Evolutionary conservation across 2,888 invertebrate genomes (phyloP).

Genomic region (Tortrix viridana): DNA sequence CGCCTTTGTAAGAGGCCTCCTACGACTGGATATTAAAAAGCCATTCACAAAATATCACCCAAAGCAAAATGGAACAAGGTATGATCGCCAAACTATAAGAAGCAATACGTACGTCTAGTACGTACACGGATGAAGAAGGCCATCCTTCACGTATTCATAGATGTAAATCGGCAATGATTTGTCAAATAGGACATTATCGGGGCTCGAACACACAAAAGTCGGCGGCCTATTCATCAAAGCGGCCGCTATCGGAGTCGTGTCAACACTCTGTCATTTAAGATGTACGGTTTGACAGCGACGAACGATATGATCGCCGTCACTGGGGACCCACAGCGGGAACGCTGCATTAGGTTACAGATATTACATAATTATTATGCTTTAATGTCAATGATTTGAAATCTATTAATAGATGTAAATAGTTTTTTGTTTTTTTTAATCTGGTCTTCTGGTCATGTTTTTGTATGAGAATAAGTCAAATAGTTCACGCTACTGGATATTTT

Average conservation of each 20-base stretch:
- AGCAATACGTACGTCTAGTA: too few relatives aligned
- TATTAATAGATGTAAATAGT: too few relatives aligned
- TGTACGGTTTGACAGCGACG: slow-evolving; percentile 62
- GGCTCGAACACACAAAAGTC: slow-evolving; percentile 58
- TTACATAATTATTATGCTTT: slow-evolving; percentile 1
- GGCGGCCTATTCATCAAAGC: slow-evolving; percentile 60
- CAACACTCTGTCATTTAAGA: slow-evolving; percentile 68
- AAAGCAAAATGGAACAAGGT: too few relatives aligned
- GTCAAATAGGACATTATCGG: slow-evolving; percentile 59
- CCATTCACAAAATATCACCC: too few relatives aligned
- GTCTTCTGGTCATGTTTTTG: too few relatives aligned
- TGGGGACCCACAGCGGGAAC: slow-evolving; percentile 45
- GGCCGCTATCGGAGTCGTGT: slow-evolving; percentile 64
- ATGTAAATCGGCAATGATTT: slow-evolving; percentile 45
- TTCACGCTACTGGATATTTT: too few relatives aligned
- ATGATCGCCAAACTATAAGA: too few relatives aligned
- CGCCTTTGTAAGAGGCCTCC: too few relatives aligned
- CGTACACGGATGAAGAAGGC: neutral
- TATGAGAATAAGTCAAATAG: too few relatives aligned
- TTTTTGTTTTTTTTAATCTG: too few relatives aligned
- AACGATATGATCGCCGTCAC: slow-evolving; percentile 49
- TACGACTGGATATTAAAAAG: too few relatives aligned
- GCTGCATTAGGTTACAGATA: slow-evolving; percentile 18
- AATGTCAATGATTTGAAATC: neutral
- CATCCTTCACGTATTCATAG: slow-evolving; percentile 14